Conservation (phyloP, 2,113 vertebrate genomes). For the Ancistrus triradiatus region DNA sequence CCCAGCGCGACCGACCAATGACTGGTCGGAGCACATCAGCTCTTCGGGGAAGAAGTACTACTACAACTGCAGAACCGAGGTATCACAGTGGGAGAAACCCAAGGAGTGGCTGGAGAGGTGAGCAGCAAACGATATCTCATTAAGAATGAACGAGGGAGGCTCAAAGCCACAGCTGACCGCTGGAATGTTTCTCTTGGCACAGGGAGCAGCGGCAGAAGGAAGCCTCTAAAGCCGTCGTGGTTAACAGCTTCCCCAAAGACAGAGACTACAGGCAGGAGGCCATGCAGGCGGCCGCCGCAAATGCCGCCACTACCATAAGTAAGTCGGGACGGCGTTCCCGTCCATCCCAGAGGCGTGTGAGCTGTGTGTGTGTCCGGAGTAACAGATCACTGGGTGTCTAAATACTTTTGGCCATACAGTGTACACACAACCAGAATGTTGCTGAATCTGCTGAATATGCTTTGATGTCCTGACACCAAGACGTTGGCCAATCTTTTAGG, state of each 20-base stretch:
- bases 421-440: too few species aligned
- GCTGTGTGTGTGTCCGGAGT: too few species aligned
- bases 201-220: constrained; percentile 98
- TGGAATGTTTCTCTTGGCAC: constrained; percentile 35
- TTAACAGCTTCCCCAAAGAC: constrained; percentile 97
- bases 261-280: constrained; percentile 99
- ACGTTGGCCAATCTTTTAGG: too few species aligned
- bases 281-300: constrained; percentile 88
- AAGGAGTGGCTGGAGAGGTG: constrained; percentile 98
- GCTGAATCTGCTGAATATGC: too few species aligned
- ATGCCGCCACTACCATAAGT: constrained; percentile 81
- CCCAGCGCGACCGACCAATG: constrained; percentile 88
- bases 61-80: constrained; percentile 98
- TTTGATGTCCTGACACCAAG: too few species aligned
- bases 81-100: constrained; percentile 99
- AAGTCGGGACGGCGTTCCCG: too few species aligned
- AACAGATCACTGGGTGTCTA: too few species aligned
- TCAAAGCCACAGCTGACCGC: too few species aligned
- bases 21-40: constrained; percentile 99
- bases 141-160: too few species aligned
- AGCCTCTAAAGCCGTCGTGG: constrained; percentile 75
- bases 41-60: constrained; percentile 99
- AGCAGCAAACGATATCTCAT: constrained; percentile 24
- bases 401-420: too few species aligned
- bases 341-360: too few species aligned